Conservation (phyloP, 2,888 invertebrate species). For the Gibbula magus region DNA sequence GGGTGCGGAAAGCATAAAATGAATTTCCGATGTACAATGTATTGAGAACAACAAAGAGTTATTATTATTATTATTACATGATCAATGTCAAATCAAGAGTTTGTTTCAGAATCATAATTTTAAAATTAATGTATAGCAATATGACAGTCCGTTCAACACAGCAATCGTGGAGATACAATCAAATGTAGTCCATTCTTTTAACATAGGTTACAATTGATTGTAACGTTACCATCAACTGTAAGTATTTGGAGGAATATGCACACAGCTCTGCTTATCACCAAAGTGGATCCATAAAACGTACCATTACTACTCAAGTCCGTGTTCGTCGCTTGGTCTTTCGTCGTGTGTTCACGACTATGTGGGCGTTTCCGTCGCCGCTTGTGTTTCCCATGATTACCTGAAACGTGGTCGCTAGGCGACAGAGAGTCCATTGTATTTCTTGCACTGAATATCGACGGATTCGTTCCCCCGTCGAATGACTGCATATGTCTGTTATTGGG, state of each 20-base stretch:
- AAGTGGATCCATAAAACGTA: conserved; percentile 32
- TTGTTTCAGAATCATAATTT: too few relatives aligned
- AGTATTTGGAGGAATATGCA: not conserved
- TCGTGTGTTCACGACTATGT: conserved; percentile 54
- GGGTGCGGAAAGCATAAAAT: too few relatives aligned
- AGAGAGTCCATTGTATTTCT: conserved; percentile 26
- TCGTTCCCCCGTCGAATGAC: not conserved
- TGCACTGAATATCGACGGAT: not conserved
- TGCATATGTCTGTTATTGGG: not conserved
- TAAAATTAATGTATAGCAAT: too few relatives aligned
- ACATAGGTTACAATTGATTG: too few relatives aligned
- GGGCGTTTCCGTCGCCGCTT: conserved; percentile 51
- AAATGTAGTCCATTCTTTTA: too few relatives aligned
- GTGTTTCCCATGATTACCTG: conserved; percentile 45
- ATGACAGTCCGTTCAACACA: too few relatives aligned
- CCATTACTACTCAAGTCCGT: conserved; percentile 71
- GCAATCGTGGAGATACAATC: too few relatives aligned
- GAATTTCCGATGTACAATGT: too few relatives aligned
- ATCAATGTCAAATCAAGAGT: too few relatives aligned
- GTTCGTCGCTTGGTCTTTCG: conserved; percentile 68
- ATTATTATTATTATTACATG: too few relatives aligned
- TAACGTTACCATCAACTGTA: not conserved
- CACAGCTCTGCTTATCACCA: not conserved
- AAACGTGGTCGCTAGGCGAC: conserved; percentile 15
- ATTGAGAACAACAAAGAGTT: too few relatives aligned